phyloP scores from a whole-genome alignment of 2,888 invertebrate genomes.

The Agrotis clavis region DNA sequence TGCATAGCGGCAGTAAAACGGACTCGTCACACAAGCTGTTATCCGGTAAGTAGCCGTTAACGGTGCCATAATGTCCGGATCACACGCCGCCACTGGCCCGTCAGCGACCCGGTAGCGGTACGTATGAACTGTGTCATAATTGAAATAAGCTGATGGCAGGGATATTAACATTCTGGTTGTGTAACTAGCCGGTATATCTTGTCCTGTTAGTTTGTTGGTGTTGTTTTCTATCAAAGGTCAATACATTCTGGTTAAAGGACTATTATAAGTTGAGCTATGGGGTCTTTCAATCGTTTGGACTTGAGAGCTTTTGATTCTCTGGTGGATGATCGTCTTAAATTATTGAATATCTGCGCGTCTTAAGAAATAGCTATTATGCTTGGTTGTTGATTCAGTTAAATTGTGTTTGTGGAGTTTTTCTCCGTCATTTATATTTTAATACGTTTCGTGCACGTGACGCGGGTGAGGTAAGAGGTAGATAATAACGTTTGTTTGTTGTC shows the following conservation, averaged over 20 bases:
- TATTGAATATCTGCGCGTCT: conserved; percentile 60
- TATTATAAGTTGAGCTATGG: conserved; percentile 20
- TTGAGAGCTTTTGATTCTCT: background rate
- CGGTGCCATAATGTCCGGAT: conserved; percentile 29
- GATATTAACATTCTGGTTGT: background rate
- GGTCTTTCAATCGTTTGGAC: background rate
- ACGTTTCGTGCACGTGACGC: conserved; percentile 23
- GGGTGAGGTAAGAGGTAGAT: background rate
- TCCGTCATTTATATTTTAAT: conserved; percentile 42
- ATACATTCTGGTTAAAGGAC: background rate
- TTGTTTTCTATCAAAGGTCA: background rate
- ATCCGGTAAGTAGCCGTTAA: conserved; percentile 23
- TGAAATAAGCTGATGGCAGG: background rate
- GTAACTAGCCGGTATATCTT: background rate
- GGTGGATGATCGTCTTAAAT: conserved; percentile 43
- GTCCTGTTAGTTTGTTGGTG: background rate
- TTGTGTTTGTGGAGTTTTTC: conserved; percentile 64
- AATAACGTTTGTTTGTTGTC: conserved; percentile 42
- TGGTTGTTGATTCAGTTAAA: conserved; percentile 67
- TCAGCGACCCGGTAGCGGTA: background rate
- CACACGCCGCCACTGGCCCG: conserved; percentile 15
- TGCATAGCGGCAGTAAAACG: conserved; percentile 20
- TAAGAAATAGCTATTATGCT: conserved; percentile 62
- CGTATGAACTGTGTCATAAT: background rate
- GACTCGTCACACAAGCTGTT: conserved; percentile 6